These are phyloP conservation scores for Arctocebus calabarensis DNA, from an alignment of 2,797 vertebrate species.

Conservation along the genomic window DNA sequence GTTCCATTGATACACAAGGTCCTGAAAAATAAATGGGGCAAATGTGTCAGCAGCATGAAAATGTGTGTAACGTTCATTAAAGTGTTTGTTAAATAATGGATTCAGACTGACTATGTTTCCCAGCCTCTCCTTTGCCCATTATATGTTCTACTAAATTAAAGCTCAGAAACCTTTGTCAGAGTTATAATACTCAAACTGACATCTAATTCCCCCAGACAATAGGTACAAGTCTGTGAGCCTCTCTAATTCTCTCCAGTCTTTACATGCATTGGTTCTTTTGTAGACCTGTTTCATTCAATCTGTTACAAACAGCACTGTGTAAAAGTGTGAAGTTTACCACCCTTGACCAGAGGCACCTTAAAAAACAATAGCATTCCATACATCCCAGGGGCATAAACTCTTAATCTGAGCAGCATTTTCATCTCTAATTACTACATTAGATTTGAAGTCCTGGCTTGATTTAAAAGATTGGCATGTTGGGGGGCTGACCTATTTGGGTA, in stretches of 20 bases:
- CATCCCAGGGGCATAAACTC: slow-evolving; percentile 71
- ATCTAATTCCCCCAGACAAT: slow-evolving; percentile 92
- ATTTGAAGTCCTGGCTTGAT: slow-evolving; percentile 80
- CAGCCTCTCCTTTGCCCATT: slow-evolving; percentile 85
- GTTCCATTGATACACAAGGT: slow-evolving; percentile 69
- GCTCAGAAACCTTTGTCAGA: slow-evolving; percentile 90
- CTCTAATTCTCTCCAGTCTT: slow-evolving; percentile 90
- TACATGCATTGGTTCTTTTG: slow-evolving; percentile 92
- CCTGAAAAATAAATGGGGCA: slow-evolving; percentile 72
- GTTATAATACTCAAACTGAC: slow-evolving; percentile 89
- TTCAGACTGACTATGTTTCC: slow-evolving; percentile 84
- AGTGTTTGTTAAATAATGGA: slow-evolving; percentile 88
- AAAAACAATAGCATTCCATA: slow-evolving; percentile 71
- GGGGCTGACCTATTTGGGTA: slow-evolving; percentile 77
- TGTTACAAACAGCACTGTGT: slow-evolving; percentile 87
- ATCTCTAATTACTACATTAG: slow-evolving; percentile 66
- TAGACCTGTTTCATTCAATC: slow-evolving; percentile 89
- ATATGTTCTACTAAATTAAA: slow-evolving; percentile 90
- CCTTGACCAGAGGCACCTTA: slow-evolving; percentile 86
- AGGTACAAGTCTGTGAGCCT: slow-evolving; percentile 87
- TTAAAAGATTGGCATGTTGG: slow-evolving; percentile 82
- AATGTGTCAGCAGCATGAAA: slow-evolving; percentile 76
- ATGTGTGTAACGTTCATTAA: slow-evolving; percentile 86
- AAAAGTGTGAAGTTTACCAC: slow-evolving; percentile 88
- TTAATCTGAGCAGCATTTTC: slow-evolving; percentile 75